These are phyloP conservation scores for Numenius phaeopus DNA, from an alignment of 2,797 vertebrate genomes.

Conservation along the genomic window DNA sequence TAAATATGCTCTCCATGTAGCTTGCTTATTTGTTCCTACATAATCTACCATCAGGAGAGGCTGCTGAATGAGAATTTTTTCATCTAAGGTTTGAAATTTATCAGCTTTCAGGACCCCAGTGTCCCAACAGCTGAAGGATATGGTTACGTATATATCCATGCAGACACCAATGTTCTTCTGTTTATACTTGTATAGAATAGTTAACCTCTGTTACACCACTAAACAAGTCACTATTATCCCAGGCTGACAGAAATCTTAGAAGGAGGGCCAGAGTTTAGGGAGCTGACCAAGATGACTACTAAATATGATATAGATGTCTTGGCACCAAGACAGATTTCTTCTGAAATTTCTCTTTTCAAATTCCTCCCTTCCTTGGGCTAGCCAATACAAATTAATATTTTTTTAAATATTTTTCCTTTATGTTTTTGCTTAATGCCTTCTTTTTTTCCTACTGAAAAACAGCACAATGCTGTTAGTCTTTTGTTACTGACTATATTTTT, in stretches of 20 bases:
- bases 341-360: background rate
- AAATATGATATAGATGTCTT: background rate
- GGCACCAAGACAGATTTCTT: background rate
- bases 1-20: background rate
- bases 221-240: background rate
- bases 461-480: background rate
- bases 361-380: accelerated
- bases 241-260: background rate
- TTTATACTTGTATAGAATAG: background rate
- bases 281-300: background rate
- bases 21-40: background rate
- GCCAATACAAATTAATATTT: background rate
- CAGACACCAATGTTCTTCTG: background rate
- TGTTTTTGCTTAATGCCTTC: background rate
- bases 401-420: background rate
- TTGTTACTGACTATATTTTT: background rate
- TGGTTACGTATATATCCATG: background rate
- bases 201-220: background rate
- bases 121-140: background rate
- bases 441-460: background rate
- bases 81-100: background rate
- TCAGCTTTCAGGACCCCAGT: background rate
- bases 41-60: background rate
- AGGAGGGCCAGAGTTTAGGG: background rate
- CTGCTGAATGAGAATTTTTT: background rate